Evolutionary conservation across 2,888 invertebrate genomes (phyloP).

Genomic region (Oasisia sp.): DNA sequence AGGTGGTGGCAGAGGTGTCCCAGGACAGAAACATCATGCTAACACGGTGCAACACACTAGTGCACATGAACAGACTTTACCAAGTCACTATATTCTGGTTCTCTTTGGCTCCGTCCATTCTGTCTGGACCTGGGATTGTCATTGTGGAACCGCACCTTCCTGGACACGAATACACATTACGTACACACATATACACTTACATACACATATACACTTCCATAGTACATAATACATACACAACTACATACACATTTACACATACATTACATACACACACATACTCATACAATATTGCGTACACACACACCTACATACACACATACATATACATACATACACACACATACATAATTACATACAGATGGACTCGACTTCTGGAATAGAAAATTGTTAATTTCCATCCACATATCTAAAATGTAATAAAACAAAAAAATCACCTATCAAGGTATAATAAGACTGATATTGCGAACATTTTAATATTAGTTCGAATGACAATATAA

Average conservation of each 20-base stretch:
- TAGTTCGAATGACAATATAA: background rate
- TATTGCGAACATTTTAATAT: background rate
- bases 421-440: background rate
- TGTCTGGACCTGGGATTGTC: conserved; percentile 22
- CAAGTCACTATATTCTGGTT: conserved; percentile 24
- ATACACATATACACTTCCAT: no score
- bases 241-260: no score
- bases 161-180: background rate
- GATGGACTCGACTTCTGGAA: no score
- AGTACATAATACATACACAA: no score
- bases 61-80: conserved; percentile 20
- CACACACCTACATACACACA: no score
- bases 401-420: no score
- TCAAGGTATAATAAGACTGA: background rate
- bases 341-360: no score
- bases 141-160: conserved; percentile 25
- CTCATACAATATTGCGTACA: no score
- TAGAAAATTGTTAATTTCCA: no score
- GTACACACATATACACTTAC: no score
- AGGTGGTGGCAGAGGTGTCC: background rate
- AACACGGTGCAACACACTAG: background rate
- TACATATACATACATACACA: no score
- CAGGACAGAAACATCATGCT: background rate
- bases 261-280: no score
- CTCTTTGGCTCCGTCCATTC: background rate